Percentiles rank a stretch among this genome's conserved stretches.
Evolutionary conservation across 2,113 vertebrate genomes (phyloP).

Genomic region (Ceyx melanurus): DNA sequence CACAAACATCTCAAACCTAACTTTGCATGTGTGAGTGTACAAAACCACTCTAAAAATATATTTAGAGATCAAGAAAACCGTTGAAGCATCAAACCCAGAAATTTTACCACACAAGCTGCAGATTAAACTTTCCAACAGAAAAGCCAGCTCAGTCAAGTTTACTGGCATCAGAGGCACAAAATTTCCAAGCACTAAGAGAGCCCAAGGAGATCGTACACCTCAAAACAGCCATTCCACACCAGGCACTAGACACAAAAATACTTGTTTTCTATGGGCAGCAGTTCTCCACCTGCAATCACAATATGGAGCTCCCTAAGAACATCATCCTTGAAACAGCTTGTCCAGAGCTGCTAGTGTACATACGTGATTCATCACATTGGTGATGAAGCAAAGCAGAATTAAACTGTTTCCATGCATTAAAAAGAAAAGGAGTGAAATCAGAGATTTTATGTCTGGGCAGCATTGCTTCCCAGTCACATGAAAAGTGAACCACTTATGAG

Average conservation of each 20-base stretch:
- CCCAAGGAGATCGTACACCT: neutral
- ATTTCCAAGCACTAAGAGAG: neutral
- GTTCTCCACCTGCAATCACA: neutral
- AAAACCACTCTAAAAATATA: neutral
- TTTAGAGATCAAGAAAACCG: neutral
- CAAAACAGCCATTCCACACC: neutral
- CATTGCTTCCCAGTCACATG: neutral
- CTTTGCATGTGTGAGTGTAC: neutral
- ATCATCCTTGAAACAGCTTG: neutral
- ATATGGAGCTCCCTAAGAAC: neutral
- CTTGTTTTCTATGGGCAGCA: neutral
- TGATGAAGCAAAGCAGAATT: neutral
- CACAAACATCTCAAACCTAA: neutral
- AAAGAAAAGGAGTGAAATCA: conserved; percentile 6
- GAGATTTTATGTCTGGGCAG: neutral
- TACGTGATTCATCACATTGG: neutral
- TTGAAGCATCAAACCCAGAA: neutral
- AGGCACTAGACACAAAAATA: neutral
- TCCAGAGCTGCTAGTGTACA: neutral
- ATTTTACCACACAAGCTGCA: neutral
- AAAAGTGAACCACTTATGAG: neutral
- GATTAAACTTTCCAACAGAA: neutral
- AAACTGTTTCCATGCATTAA: neutral
- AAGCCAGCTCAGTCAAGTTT: neutral
- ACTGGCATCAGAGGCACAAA: neutral